Base-by-base conservation (phyloP, 2,797 vertebrate genomes). In the Melanotaenia nigrans region DNA sequence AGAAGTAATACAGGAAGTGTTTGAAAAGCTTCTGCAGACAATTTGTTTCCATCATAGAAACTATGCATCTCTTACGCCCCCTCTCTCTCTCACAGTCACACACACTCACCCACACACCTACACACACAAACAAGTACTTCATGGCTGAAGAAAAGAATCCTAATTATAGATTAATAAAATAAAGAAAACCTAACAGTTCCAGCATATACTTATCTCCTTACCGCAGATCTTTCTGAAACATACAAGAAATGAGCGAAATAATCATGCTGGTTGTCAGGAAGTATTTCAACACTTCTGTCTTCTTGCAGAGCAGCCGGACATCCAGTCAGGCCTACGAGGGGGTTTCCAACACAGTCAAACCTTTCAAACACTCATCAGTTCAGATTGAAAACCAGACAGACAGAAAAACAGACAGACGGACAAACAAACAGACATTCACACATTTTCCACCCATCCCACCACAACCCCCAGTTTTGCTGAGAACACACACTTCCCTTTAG, bases 281-380 rank as follows among this genome's bases (percentile, higher is more conserved):
- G 78, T 85, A 64, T 90, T 90, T 86, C 84, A 73, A 89, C 89
- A 93, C 77, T 83, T 75, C 71, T 87, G 81, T 84, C 85, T 81
- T 65, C 55, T 81, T 9, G n/a, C 65, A 45, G 54, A 82, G 82
- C 84, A 87, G 87, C 87, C 87, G 89, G 85, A 89, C 78, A 73
- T 82, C 80, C 75, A 18, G 71, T 68, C 65, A 59, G 59, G 66
- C 69, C 68, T 38, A 16, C 69, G 53, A 82, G 86, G 86, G 87
- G 85, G 61, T 88, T 90, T 91, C 88, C 88, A 81, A 53, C 75
- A 73, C 73, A 67, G 55, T 80, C 71, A 79, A 54, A 73, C 60
- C 25, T 45, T 86, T 73, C 32, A 5, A 74, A 83, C 81, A 81
- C 64, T 59, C 74, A 62, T 35, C 65, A 56, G 71, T 73, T 71